Conservation (phyloP, 2,888 invertebrate species). For the Azorinus chamasolen region DNA sequence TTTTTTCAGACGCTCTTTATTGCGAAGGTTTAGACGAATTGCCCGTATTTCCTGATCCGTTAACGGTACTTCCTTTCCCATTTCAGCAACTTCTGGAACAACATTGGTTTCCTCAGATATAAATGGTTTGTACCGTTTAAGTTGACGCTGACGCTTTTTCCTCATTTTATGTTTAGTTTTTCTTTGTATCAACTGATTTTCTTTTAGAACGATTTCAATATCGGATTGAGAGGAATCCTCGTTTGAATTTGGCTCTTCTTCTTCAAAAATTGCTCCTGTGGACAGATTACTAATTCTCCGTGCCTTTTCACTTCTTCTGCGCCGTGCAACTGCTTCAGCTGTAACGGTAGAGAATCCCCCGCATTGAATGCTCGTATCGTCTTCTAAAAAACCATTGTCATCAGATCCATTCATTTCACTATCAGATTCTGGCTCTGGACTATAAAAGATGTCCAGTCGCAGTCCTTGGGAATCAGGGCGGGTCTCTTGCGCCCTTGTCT, state of each 20-base stretch:
- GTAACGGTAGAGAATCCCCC: constrained; percentile 50
- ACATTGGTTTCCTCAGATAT: constrained; percentile 14
- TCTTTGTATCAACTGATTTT: constrained; percentile 60
- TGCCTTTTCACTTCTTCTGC: constrained; percentile 8
- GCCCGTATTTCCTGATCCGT: constrained; percentile 64
- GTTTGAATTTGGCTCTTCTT: constrained; percentile 42
- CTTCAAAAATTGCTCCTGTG: constrained; percentile 25
- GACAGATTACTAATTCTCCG: not conserved
- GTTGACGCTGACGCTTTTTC: constrained; percentile 60
- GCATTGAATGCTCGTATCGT: constrained; percentile 46
- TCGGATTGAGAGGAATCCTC: constrained; percentile 51
- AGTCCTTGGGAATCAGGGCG: constrained; percentile 32
- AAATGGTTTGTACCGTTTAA: constrained; percentile 50
- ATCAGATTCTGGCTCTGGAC: constrained; percentile 59
- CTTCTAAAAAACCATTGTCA: constrained; percentile 20
- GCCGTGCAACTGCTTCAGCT: constrained; percentile 23
- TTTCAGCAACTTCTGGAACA: constrained; percentile 20
- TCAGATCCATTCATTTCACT: constrained; percentile 26
- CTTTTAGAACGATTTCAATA: constrained; percentile 64
- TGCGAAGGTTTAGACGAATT: constrained; percentile 57
- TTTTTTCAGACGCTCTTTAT: constrained; percentile 41
- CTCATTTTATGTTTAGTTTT: constrained; percentile 65
- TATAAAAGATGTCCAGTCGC: constrained; percentile 63
- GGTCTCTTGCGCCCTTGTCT: not conserved
- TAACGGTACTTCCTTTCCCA: constrained; percentile 26